Evolutionary conservation across 2,113 vertebrate genomes (phyloP), one percentile per base, ranked within the genome.

Genomic region (Ptilorrhoa leucosticta): DNA sequence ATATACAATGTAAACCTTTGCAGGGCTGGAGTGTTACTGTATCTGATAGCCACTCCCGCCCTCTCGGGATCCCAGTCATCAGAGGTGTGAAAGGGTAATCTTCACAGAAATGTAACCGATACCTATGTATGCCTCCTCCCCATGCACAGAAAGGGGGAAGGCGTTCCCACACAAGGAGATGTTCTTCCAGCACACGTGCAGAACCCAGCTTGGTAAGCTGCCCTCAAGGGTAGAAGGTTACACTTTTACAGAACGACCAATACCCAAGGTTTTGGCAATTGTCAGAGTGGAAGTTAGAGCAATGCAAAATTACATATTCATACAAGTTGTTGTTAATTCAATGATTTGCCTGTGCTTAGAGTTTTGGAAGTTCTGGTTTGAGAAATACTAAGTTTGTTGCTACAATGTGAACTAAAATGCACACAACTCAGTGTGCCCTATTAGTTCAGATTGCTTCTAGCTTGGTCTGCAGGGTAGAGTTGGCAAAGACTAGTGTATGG

Each of bases 101-200:
- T 54, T 53, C 57, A 27, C 58, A 54, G 84, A 69, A 86, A 53
- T 6, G 4, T 30, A 60, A 15, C 33, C 0, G 0, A 18, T 61
- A 37, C 31, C n/a, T 31, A 3, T 22, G 7, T 4, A 4, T 18
- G n/a, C 30, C 61, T 85, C 16, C 51, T 93, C 39, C 15, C 7
- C 15, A 5, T 1, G 35, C 56, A 39, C 2, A 8, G 35, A 44
- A 26, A 61, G 39, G 13, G 71, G 40, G 64, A 90, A 18, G 16
- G 28, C 9, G 11, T 65, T 80, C 12, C 50, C 37, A 7, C 16
- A 39, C 19, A 10, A 51, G 18, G 50, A 63, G 28, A 5, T 53
- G 27, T 37, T 51, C 15, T 10, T 40, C 14, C 21, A 72, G 45
- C 9, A 22, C 3, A 6, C 0, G 0, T 31, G 37, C 40, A 76